phyloP scores from a whole-genome alignment of 2,797 vertebrate genomes.

The Halcyon chelicuti region DNA sequence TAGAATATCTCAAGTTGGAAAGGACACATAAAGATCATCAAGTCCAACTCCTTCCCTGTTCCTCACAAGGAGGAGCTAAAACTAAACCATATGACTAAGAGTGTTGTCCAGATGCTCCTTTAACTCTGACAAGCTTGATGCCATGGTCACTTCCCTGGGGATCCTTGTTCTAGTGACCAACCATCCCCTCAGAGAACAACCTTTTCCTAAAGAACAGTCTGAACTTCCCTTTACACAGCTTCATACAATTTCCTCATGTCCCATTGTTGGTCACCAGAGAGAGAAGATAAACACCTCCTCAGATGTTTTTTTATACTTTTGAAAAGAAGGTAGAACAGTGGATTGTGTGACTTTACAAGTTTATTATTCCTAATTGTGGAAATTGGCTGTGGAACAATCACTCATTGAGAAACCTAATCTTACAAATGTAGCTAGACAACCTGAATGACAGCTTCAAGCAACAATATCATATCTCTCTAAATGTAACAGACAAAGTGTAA shows the following conservation, averaged over 20 bases:
- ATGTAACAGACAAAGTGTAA: background rate
- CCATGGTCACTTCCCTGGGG: accelerated
- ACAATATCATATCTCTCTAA: background rate
- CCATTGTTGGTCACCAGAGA: background rate
- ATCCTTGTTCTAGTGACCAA: background rate
- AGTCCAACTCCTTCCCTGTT: background rate
- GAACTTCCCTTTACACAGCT: accelerated
- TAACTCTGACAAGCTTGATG: background rate
- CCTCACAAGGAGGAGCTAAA: background rate
- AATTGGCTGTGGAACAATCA: background rate
- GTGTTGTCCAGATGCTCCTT: accelerated
- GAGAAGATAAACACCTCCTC: background rate
- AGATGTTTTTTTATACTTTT: background rate
- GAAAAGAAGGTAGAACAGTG: background rate
- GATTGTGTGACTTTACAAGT: background rate
- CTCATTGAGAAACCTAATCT: background rate
- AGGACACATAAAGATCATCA: accelerated
- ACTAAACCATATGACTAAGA: background rate
- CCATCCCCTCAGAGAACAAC: background rate
- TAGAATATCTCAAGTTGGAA: background rate
- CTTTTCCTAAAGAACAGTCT: background rate
- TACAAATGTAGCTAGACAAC: background rate
- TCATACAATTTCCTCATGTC: background rate
- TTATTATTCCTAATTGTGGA: background rate
- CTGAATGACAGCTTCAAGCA: background rate